Base-by-base conservation (phyloP, 2,113 vertebrate species). In the Narcine bancroftii region DNA sequence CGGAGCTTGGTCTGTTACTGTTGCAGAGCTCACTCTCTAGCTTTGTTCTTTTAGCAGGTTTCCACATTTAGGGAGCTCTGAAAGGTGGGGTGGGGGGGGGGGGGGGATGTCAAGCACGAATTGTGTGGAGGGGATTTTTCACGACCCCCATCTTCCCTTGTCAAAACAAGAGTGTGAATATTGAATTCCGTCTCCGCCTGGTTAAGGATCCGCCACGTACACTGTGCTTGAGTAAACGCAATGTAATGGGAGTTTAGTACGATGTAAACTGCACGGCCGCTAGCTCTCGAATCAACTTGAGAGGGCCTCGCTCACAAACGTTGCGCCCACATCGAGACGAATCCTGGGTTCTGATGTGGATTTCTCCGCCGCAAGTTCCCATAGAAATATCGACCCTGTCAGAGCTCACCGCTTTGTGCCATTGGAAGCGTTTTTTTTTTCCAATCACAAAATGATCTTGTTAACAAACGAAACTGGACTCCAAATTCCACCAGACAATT, bases 281-380 rank as follows among this genome's bases (percentile, higher is more conserved):
- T 17, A 39, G 87, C 63, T 91, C 53, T 63, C 81, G 19, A 36
- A 63, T n/a, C 81, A 87, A 87, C 53, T 87, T n/a, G 81, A 87
- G 79, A 3, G 45, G 3, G 24, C 79, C 79, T 83, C 47, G 21
- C 53, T 33, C 19, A 53, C 81, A 83, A 33, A n/a, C n/a, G 56
- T 33, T 60, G 50, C 11, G 50, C 15, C 53, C 26, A 85, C 60
- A 60, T 60, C 24, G 26, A 29, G 2, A 73, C 33, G 60, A 19
- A 87, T n/a, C 17, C 3, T 87, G 13, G 81, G 15, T 60, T 87
- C 53, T n/a, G 60, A 87, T 87, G 33, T n/a, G 33, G 33, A 60
- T 60, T 63, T 53, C 15, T 60, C 33, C 2, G 17, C n/a, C 53
- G 36, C 17, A 87, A 11, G 19, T 87, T 36, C 15, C 15, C 6